Conservation (phyloP, 2,797 vertebrate species). For the Microctenopoma stevenorrisi region DNA sequence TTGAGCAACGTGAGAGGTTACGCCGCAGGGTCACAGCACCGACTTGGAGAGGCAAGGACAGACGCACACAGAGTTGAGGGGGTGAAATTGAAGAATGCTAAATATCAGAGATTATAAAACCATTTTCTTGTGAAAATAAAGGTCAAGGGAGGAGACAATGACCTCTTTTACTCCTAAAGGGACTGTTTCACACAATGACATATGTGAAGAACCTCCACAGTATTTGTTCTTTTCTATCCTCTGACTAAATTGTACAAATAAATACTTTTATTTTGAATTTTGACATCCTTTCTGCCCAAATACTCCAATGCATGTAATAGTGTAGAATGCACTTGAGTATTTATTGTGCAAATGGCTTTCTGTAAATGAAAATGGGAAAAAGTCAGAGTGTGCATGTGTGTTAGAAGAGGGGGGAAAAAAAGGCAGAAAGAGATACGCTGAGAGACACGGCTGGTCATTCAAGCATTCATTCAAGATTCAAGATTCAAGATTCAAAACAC, state of each 20-base stretch:
- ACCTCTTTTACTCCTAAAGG: constrained; percentile 17
- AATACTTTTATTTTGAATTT: constrained; percentile 47
- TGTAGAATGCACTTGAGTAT: constrained; percentile 42
- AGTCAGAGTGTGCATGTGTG: constrained; percentile 12
- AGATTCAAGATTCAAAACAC: no score
- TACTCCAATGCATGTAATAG: constrained; percentile 27
- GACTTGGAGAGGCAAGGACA: constrained; percentile 34
- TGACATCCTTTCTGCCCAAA: constrained; percentile 21
- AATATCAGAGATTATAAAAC: constrained; percentile 44
- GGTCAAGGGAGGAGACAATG: constrained; percentile 32
- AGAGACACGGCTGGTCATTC: constrained; percentile 68
- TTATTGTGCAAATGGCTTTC: constrained; percentile 59
- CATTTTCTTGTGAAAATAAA: constrained; percentile 34
- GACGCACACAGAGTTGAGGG: not conserved
- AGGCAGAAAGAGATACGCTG: constrained; percentile 25
- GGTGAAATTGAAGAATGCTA: constrained; percentile 44
- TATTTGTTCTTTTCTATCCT: constrained; percentile 30
- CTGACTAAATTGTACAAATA: constrained; percentile 35
- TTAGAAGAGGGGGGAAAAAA: not conserved
- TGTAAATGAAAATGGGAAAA: constrained; percentile 53
- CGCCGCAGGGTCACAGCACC: constrained; percentile 52
- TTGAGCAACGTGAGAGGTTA: constrained; percentile 55
- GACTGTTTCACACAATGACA: constrained; percentile 23
- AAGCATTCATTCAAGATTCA: no score
- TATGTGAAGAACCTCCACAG: constrained; percentile 18